Evolutionary conservation across 1,140 invertebrate species (phyloP).

Genomic region (Heliconius hermathena): DNA sequence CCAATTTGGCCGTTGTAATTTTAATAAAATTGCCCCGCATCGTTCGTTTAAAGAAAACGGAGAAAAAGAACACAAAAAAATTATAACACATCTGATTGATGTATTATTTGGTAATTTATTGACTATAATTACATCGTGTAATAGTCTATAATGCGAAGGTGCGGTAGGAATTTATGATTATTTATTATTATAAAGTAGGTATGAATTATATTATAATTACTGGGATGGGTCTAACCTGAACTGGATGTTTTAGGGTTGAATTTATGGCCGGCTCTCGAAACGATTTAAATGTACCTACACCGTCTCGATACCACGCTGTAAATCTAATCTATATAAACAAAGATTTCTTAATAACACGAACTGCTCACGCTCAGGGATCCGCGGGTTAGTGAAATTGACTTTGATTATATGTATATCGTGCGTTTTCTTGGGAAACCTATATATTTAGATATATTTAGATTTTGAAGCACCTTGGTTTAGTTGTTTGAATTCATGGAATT

Average conservation of each 20-base stretch:
- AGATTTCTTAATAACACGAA: slow-evolving; percentile 27
- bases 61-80: slow-evolving; percentile 59
- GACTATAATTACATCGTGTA: slow-evolving; percentile 79
- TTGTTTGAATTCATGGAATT: not conserved
- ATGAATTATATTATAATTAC: slow-evolving; percentile 81
- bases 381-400: not conserved
- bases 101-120: slow-evolving; percentile 81
- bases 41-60: slow-evolving; percentile 15
- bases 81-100: slow-evolving; percentile 81
- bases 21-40: slow-evolving; percentile 75
- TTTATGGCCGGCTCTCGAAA: slow-evolving; percentile 71
- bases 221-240: slow-evolving; percentile 76
- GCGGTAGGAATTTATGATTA: slow-evolving; percentile 77
- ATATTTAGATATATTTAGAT: slow-evolving; percentile 7
- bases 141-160: slow-evolving; percentile 71
- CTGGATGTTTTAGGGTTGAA: slow-evolving; percentile 72
- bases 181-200: slow-evolving; percentile 69
- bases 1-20: slow-evolving; percentile 78
- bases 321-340: slow-evolving; percentile 35
- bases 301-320: slow-evolving; percentile 19
- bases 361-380: slow-evolving; percentile 17
- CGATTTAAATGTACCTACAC: slow-evolving; percentile 57
- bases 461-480: slow-evolving; percentile 7
- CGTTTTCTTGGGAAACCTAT: slow-evolving; percentile 24
- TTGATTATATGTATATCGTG: slow-evolving; percentile 9